These are phyloP conservation scores for Paratrypauchen microcephalus DNA, from an alignment of 2,797 vertebrate species.

Conservation along the genomic window DNA sequence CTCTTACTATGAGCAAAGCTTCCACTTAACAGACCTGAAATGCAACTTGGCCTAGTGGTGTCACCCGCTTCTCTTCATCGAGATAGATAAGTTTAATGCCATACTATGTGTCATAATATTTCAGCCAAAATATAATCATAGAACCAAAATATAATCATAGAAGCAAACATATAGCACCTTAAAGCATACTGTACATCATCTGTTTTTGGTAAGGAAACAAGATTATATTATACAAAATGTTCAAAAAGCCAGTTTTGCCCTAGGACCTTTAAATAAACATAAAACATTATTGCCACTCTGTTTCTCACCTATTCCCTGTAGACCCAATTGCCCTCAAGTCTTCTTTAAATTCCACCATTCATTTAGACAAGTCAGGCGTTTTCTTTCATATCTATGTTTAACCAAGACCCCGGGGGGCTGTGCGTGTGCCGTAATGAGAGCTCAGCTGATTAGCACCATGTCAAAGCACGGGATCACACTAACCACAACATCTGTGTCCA, in stretches of 20 bases:
- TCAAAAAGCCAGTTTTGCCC: background rate
- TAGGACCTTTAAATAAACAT: constrained; percentile 36
- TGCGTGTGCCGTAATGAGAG: constrained; percentile 37
- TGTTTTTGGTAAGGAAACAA: background rate
- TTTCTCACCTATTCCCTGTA: constrained; percentile 43
- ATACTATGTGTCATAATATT: too few relatives aligned
- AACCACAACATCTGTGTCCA: constrained; percentile 39
- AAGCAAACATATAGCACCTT: too few relatives aligned
- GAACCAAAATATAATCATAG: too few relatives aligned
- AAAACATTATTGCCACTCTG: constrained; percentile 48
- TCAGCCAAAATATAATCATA: too few relatives aligned
- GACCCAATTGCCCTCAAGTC: constrained; percentile 30
- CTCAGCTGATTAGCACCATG: constrained; percentile 49
- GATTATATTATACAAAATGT: background rate
- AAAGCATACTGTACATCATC: too few relatives aligned
- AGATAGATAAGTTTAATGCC: too few relatives aligned
- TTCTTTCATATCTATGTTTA: constrained; percentile 26
- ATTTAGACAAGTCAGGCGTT: constrained; percentile 41
- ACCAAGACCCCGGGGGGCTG: constrained; percentile 26
- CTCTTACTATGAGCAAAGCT: too few relatives aligned
- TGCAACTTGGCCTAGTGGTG: too few relatives aligned
- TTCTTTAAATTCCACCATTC: constrained; percentile 23
- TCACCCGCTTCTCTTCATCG: too few relatives aligned
- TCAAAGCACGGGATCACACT: constrained; percentile 38
- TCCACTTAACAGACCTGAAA: too few relatives aligned